Percentiles rank a stretch among this genome's conserved stretches.
phyloP scores from a whole-genome alignment of 35 echinoderm and acorn worm species.

The Holothuria glaberrima region DNA sequence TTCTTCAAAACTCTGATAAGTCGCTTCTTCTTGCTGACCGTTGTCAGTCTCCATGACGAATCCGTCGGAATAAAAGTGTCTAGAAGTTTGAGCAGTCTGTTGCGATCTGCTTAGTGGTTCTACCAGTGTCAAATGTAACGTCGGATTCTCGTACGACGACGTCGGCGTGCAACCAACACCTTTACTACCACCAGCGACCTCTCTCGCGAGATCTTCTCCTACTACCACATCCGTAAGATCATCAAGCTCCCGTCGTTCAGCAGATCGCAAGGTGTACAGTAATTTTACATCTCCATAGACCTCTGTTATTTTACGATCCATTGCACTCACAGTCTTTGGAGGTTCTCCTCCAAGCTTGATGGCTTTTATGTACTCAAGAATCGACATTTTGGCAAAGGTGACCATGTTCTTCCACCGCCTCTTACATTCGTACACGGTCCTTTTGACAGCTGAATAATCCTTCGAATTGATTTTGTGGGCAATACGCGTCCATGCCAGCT shows the following conservation, averaged over 20 bases:
- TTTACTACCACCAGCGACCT: neutral
- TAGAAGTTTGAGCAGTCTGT: conserved; percentile 10
- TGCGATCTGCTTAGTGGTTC: neutral
- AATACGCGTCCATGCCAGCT: conserved; percentile 39
- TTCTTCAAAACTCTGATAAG: conserved; percentile 12
- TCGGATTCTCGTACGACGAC: conserved; percentile 1
- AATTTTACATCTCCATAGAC: conserved; percentile 39
- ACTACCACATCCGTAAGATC: neutral
- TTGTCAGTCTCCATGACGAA: conserved; percentile 18
- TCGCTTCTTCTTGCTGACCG: neutral
- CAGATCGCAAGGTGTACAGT: conserved; percentile 7
- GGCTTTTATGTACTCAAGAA: conserved; percentile 51
- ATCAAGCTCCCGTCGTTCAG: conserved; percentile 30
- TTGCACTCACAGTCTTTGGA: conserved; percentile 34
- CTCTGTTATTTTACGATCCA: conserved; percentile 40
- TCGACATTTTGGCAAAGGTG: conserved; percentile 52
- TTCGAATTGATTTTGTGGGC: conserved; percentile 45
- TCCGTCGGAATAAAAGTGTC: conserved; percentile 8
- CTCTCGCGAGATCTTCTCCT: neutral
- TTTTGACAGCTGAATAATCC: conserved; percentile 37
- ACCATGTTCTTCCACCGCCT: conserved; percentile 62
- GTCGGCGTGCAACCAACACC: conserved; percentile 15
- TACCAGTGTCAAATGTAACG: neutral
- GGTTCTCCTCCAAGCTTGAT: conserved; percentile 48
- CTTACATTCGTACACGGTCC: conserved; percentile 60